phyloP scores from a whole-genome alignment of 2,113 vertebrate species.

The Prionailurus bengalensis region DNA sequence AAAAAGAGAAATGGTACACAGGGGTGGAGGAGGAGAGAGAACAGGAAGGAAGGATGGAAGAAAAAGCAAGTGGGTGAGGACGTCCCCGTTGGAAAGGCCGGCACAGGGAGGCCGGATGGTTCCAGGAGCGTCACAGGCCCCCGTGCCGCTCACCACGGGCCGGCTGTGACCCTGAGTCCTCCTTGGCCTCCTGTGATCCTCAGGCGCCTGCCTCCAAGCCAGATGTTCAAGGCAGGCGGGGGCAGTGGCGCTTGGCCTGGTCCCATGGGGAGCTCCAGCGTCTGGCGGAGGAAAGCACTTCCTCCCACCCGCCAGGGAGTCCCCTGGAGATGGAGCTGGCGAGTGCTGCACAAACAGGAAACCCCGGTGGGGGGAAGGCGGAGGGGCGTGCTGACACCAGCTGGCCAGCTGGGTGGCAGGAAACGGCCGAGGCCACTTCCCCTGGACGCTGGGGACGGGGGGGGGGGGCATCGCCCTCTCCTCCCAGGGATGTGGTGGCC shows the following conservation, averaged over 20 bases:
- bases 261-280: neutral
- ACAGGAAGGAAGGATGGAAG: neutral
- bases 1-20: neutral
- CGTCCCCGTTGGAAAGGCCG: neutral
- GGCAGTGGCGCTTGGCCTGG: neutral
- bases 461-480: constrained; percentile 37
- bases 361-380: neutral
- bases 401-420: constrained; percentile 71
- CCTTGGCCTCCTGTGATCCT: neutral
- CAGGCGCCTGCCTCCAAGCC: neutral
- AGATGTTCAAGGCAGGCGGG: constrained; percentile 46
- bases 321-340: constrained; percentile 52
- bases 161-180: neutral
- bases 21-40: accelerated
- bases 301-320: constrained; percentile 66
- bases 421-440: neutral
- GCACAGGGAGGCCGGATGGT: neutral
- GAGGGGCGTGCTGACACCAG: neutral
- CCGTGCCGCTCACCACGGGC: neutral
- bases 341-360: constrained; percentile 73
- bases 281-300: constrained; percentile 62
- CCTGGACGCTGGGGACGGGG: neutral
- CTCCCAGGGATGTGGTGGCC: neutral
- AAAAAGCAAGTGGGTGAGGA: neutral
- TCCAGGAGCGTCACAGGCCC: neutral